A percentile compares a stretch with the other conserved stretches of the same genome.
Evolutionary conservation across 2,888 invertebrate genomes (phyloP).

Genomic region (Tipula helvola): DNA sequence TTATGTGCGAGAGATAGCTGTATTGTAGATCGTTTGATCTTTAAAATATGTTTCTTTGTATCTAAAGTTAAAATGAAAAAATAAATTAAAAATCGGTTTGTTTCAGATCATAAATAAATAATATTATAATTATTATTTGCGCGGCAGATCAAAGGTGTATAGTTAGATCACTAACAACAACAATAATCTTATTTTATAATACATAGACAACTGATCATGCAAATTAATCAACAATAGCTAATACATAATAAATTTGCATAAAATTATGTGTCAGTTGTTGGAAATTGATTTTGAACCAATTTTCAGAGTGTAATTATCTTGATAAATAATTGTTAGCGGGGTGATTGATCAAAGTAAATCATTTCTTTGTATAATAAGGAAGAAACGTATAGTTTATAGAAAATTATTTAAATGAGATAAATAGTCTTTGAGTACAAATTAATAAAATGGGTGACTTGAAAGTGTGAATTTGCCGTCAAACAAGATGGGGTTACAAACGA

Average conservation of each 20-base stretch:
- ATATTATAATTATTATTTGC: background rate
- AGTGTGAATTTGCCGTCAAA: too few species aligned
- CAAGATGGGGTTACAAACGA: too few species aligned
- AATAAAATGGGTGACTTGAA: too few species aligned
- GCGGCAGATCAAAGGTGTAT: background rate
- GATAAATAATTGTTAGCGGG: background rate
- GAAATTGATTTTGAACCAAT: background rate
- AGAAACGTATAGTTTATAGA: too few species aligned
- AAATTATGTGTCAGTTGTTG: background rate
- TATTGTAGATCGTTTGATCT: background rate
- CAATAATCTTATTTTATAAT: background rate
- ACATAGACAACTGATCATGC: background rate
- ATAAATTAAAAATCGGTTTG: background rate
- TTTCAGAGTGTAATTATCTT: background rate
- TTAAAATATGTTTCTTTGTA: background rate
- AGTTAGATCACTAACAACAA: background rate
- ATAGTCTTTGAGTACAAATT: too few species aligned
- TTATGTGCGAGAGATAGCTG: background rate
- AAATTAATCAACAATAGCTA: background rate
- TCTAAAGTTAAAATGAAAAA: background rate
- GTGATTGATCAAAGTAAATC: background rate
- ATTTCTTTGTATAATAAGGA: too few species aligned
- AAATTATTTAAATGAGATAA: too few species aligned
- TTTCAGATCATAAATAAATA: conserved; percentile 4
- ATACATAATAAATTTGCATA: background rate